Conservation (phyloP, 2,888 invertebrate genomes). For the Geotrupes spiniger region DNA sequence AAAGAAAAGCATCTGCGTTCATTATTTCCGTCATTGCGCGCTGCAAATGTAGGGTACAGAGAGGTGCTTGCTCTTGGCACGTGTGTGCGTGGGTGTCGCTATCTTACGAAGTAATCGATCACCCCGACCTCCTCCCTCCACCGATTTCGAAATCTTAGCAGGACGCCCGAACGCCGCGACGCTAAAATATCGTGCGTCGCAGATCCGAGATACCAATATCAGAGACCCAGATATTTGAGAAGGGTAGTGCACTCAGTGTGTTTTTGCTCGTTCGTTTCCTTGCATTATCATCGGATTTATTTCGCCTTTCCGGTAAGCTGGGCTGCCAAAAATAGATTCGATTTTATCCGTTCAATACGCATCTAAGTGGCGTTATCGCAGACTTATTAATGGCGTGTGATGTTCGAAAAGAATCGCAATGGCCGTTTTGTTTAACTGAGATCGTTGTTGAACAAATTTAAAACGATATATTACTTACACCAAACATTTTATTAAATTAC, state of each 20-base stretch:
- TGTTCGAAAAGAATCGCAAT: too few species aligned
- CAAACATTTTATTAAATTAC: too few species aligned
- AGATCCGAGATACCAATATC: slow-evolving; percentile 6
- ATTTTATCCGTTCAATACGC: neutral
- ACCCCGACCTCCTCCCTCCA: slow-evolving; percentile 22
- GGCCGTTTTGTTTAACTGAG: too few species aligned
- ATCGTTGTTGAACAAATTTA: too few species aligned
- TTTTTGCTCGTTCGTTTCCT: neutral
- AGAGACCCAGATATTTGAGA: slow-evolving; percentile 4
- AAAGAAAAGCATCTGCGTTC: slow-evolving; percentile 21
- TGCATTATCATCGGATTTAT: slow-evolving; percentile 5
- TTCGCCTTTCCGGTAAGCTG: neutral
- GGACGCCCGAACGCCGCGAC: slow-evolving; percentile 32
- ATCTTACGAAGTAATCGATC: slow-evolving; percentile 27
- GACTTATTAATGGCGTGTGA: too few species aligned
- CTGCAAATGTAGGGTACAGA: slow-evolving; percentile 35
- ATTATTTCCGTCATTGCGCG: slow-evolving; percentile 38
- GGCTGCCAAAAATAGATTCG: neutral
- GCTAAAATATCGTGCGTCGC: slow-evolving; percentile 17
- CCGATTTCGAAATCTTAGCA: slow-evolving; percentile 2
- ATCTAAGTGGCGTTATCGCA: too few species aligned
- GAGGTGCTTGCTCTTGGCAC: slow-evolving; percentile 35
- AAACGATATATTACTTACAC: too few species aligned
- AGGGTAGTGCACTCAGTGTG: slow-evolving; percentile 5
- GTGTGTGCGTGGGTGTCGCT: slow-evolving; percentile 34